Percentiles rank a stretch among this genome's conserved stretches.
Evolutionary conservation across 2,797 vertebrate genomes (phyloP).

Genomic region (Gadopsis marmoratus): DNA sequence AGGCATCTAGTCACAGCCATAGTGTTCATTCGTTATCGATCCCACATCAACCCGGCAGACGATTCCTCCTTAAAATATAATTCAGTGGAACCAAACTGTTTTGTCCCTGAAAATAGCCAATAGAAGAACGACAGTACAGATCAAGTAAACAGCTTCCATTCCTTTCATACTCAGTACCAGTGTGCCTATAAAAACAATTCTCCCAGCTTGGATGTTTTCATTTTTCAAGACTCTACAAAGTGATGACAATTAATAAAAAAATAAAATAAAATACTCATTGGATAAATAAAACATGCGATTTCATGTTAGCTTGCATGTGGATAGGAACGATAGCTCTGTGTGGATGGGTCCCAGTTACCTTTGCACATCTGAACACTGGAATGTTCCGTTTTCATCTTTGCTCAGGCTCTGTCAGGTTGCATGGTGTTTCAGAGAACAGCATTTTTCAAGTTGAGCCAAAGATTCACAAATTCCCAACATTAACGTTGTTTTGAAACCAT

Average conservation of each 20-base stretch:
- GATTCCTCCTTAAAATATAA: not conserved
- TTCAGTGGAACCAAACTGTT: not conserved
- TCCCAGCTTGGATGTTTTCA: too few species aligned
- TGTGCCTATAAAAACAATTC: too few species aligned
- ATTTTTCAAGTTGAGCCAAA: not conserved
- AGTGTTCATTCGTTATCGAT: slow-evolving; percentile 1
- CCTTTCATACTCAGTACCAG: too few species aligned
- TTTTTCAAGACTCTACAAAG: not conserved
- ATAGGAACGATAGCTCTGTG: not conserved
- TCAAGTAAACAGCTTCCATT: not conserved
- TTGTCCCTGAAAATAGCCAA: not conserved
- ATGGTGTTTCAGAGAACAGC: too few species aligned
- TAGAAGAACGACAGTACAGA: not conserved
- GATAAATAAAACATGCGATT: too few species aligned
- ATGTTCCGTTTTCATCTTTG: too few species aligned
- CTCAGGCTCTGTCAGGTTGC: not conserved
- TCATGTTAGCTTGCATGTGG: not conserved
- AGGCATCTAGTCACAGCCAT: rapidly evolving
- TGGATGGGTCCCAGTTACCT: not conserved
- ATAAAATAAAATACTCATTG: not conserved
- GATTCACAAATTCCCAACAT: not conserved
- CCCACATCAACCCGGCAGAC: not conserved
- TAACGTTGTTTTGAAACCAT: not conserved
- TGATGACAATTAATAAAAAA: not conserved
- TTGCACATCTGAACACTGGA: not conserved